These are phyloP conservation scores for Perca flavescens DNA, from an alignment of 2,113 vertebrate species.

Conservation along the genomic window DNA sequence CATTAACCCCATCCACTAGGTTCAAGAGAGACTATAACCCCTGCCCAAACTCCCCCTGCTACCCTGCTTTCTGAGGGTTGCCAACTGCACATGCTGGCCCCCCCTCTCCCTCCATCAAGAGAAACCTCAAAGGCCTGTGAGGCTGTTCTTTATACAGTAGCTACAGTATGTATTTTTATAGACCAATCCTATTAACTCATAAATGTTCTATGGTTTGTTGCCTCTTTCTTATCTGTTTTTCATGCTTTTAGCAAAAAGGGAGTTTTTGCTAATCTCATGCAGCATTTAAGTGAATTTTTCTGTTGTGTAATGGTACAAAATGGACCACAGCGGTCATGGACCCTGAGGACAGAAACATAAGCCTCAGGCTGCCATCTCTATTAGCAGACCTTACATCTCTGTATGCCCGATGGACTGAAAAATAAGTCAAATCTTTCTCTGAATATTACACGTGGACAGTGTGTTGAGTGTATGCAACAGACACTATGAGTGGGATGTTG, in stretches of 20 bases:
- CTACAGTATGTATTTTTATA: conserved; percentile 90
- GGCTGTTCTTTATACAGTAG: conserved; percentile 88
- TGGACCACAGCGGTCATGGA: conserved; percentile 47
- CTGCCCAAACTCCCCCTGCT: background rate
- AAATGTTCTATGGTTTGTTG: conserved; percentile 56
- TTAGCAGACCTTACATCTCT: conserved; percentile 45
- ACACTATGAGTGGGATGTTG: conserved; percentile 5
- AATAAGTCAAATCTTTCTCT: conserved; percentile 31
- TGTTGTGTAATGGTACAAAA: conserved; percentile 90
- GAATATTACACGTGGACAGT: conserved; percentile 28
- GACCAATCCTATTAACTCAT: conserved; percentile 77
- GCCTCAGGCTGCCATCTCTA: conserved; percentile 52
- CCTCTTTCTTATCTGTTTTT: conserved; percentile 28
- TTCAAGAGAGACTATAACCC: conserved; percentile 58
- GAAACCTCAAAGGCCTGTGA: conserved; percentile 88
- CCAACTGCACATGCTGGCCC: conserved; percentile 59
- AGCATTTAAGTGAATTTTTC: conserved; percentile 81
- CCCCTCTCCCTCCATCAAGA: conserved; percentile 64
- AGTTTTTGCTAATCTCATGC: conserved; percentile 89
- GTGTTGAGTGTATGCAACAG: conserved; percentile 23
- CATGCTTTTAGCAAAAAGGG: conserved; percentile 86
- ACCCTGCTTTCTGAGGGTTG: conserved; percentile 61
- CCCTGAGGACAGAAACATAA: conserved; percentile 43
- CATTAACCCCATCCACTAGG: conserved; percentile 97
- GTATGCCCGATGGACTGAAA: conserved; percentile 50